These are phyloP conservation scores for Xenopus laevis DNA, from an alignment of 2,113 vertebrate species.

Conservation along the genomic window DNA sequence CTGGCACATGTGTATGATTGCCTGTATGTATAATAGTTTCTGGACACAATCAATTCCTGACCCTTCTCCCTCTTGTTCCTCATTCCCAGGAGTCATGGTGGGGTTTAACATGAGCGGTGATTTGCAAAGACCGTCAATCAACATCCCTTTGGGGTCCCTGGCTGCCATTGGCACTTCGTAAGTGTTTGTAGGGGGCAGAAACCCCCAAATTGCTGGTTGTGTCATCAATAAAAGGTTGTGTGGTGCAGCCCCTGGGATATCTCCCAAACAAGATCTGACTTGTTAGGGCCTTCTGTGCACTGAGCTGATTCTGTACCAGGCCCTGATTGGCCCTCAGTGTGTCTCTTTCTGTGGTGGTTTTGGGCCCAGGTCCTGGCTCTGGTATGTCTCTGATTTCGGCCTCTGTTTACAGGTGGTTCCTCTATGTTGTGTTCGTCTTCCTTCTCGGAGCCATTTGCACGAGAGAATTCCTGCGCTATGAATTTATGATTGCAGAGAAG, in stretches of 20 bases:
- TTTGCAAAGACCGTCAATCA: slow-evolving; percentile 81
- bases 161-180: slow-evolving; percentile 93
- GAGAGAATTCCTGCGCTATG: slow-evolving; percentile 84
- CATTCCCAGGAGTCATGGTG: slow-evolving; percentile 88
- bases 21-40: too few relatives aligned
- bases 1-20: too few relatives aligned
- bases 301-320: too few relatives aligned
- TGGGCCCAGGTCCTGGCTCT: background rate
- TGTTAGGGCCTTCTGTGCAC: too few relatives aligned
- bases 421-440: slow-evolving; percentile 93
- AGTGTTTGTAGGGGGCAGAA: slow-evolving; percentile 49
- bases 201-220: too few relatives aligned
- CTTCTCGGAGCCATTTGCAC: slow-evolving; percentile 91
- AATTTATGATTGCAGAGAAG: slow-evolving; percentile 98
- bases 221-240: too few relatives aligned
- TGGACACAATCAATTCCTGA: too few relatives aligned
- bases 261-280: too few relatives aligned
- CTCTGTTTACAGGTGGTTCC: slow-evolving; percentile 83
- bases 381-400: too few relatives aligned
- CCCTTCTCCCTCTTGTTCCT: background rate
- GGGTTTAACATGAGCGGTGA: slow-evolving; percentile 98
- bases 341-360: too few relatives aligned
- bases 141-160: slow-evolving; percentile 90
- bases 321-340: too few relatives aligned
- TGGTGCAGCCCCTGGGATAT: too few relatives aligned